These are phyloP conservation scores for Thermophis baileyi DNA, from an alignment of 2,113 vertebrate genomes.

Conservation along the genomic window DNA sequence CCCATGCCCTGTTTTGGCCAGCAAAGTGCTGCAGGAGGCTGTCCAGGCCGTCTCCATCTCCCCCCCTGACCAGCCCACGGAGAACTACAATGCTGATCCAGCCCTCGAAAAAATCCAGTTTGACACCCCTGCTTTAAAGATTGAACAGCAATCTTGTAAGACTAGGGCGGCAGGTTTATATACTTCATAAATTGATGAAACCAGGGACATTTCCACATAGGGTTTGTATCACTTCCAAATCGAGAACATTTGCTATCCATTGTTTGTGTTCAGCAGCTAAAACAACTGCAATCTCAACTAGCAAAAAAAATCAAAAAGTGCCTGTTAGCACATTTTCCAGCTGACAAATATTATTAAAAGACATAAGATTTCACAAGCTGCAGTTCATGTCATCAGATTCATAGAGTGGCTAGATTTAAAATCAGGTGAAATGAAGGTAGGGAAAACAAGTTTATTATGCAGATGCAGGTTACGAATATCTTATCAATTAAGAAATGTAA, in stretches of 20 bases:
- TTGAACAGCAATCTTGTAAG: neutral
- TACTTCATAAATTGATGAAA: neutral
- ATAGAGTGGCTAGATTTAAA: neutral
- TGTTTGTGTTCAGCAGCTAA: neutral
- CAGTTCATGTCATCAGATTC: neutral
- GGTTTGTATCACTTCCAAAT: neutral
- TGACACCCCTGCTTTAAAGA: neutral
- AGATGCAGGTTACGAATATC: neutral
- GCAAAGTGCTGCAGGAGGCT: too few relatives aligned
- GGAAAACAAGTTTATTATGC: neutral
- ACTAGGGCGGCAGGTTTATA: neutral
- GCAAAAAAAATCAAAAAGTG: neutral
- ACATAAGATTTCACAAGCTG: neutral
- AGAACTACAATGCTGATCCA: too few relatives aligned
- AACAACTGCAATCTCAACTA: neutral
- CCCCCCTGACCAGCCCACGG: too few relatives aligned
- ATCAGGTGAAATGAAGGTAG: neutral
- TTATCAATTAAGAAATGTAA: neutral
- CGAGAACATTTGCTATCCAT: neutral
- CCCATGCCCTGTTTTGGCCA: too few relatives aligned
- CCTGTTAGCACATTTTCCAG: neutral
- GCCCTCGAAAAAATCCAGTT: too few relatives aligned
- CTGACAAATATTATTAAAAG: neutral
- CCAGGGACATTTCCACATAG: neutral
- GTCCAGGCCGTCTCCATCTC: too few relatives aligned